Conservation (phyloP, 2,113 vertebrate genomes). For the Leptodactylus fuscus region DNA sequence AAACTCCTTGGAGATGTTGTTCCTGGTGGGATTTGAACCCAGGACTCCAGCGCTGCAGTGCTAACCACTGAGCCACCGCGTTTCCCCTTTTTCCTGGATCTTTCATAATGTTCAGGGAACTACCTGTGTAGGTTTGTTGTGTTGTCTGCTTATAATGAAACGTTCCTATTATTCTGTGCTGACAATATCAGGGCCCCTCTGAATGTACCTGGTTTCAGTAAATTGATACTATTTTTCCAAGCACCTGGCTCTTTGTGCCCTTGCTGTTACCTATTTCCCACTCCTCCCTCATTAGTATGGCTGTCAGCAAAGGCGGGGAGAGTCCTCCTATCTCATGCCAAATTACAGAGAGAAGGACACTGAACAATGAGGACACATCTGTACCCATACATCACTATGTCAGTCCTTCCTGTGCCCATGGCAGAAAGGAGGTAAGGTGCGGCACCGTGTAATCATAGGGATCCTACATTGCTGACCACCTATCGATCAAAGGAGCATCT, state of each 20-base stretch:
- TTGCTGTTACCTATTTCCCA: conserved; percentile 26
- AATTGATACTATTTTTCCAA: not conserved
- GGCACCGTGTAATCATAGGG: conserved; percentile 41
- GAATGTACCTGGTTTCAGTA: not conserved
- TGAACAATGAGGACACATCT: conserved; percentile 52
- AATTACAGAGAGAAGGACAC: conserved; percentile 57
- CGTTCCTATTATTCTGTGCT: not conserved
- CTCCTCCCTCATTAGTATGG: conserved; percentile 56
- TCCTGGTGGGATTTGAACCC: too few relatives aligned
- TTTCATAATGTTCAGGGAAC: not conserved
- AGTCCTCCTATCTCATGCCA: not conserved
- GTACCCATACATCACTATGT: conserved; percentile 53
- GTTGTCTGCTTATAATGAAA: not conserved
- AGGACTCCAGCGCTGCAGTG: too few relatives aligned
- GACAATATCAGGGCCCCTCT: not conserved
- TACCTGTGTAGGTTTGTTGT: too few relatives aligned
- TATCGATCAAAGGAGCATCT: conserved; percentile 3
- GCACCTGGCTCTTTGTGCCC: conserved; percentile 33
- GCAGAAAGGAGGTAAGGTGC: conserved; percentile 32
- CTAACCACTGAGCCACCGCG: too few relatives aligned
- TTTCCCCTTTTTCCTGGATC: too few relatives aligned
- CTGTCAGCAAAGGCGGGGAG: conserved; percentile 34
- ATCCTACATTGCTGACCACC: conserved; percentile 5
- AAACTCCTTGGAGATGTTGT: too few relatives aligned
- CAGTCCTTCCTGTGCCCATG: conserved; percentile 51